Evolutionary conservation across 2,113 vertebrate genomes (phyloP), one percentile per base, ranked within the genome.

Genomic region (Struthidea cinerea): DNA sequence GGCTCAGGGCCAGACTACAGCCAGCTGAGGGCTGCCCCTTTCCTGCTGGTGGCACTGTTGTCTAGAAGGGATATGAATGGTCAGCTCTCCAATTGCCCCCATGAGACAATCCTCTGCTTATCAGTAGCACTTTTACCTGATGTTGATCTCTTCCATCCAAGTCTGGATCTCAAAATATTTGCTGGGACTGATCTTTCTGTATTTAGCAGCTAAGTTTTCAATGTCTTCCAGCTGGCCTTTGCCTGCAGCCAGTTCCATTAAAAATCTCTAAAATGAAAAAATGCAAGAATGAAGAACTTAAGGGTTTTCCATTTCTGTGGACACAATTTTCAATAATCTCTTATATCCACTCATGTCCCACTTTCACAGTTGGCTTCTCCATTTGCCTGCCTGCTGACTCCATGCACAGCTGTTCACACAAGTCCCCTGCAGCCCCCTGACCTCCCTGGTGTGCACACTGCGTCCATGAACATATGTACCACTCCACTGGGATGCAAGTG

Each of bases 191-290:
- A 75, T 98, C 73, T 97, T 98, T 77, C 98, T 91, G 69, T 99
- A 97, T 63, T 98, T 98, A 79, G 96, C 93, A 18, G 98, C 98
- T 87, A 97, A 90, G 42, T 73, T 94, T 93, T 94, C 98, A 95
- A 99, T 98, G 77, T 98, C 98, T 89, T 97, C 97, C 91, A 99
- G 92, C 80, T 90, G 98, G 39, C 97, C 96, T 94, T 97, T 98
- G 57, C 99, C 98, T 96, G 98, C 98, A 80, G 98, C 98, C 95
- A 99, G 93, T 91, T 99, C 98, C 0, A 77, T 97, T 93, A 99
- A 97, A 94, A 99, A 98, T 79, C 97, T 98, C 99, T 99, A 79
- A 57, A 96, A 91, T 3, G 23, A 39, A 84, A 91, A 84, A 96
- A 87, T 3, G 63, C 3, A 85, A 84, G 35, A 89, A 93, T 11